Conservation (phyloP, 2,113 vertebrate species). For the Pterocles orientalis region DNA sequence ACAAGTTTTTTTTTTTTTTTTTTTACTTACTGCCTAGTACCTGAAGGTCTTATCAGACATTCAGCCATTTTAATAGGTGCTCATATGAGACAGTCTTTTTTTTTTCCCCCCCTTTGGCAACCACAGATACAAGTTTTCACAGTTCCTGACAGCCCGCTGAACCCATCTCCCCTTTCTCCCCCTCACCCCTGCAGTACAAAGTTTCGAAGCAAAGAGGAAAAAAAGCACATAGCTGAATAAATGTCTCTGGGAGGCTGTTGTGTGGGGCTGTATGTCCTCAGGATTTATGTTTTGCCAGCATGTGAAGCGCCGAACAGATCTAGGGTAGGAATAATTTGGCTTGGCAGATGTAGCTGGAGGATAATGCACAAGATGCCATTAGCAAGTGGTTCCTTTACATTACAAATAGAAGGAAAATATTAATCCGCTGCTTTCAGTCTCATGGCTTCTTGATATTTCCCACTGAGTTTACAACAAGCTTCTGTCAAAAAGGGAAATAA, state of each 20-base stretch:
- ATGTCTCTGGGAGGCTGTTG: not conserved
- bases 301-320: not conserved
- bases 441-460: not conserved
- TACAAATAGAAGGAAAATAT: not conserved
- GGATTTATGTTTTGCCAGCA: not conserved
- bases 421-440: not conserved
- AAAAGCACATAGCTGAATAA: not conserved
- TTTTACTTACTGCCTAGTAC: not conserved
- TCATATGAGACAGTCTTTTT: not conserved
- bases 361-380: not conserved
- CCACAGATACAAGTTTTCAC: rapidly evolving
- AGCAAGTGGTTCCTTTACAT: not conserved
- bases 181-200: not conserved
- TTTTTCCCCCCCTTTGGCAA: not conserved
- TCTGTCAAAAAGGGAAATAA: not conserved
- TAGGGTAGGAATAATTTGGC: not conserved
- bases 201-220: not conserved
- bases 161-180: not conserved
- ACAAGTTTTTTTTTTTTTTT: not conserved
- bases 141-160: not conserved
- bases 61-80: not conserved
- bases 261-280: not conserved
- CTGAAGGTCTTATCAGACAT: not conserved
- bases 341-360: not conserved
- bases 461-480: not conserved